Base-by-base conservation (phyloP, 2,797 vertebrate species). In the Naso thynnoides region DNA sequence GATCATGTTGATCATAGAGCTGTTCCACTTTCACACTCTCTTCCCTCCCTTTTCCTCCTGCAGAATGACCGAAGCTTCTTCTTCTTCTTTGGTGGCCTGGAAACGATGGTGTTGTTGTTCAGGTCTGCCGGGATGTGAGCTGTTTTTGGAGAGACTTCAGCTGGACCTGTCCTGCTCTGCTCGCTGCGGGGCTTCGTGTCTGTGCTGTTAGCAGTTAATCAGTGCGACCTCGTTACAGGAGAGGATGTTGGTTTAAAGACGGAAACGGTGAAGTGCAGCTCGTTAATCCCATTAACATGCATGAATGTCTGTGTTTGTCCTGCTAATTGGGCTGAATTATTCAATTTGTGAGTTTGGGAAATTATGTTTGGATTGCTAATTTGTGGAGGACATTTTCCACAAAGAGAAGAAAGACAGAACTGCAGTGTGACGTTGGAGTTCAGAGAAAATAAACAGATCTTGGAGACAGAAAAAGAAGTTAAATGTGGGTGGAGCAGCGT, bases 271-370 rank as follows among this genome's bases (percentile, higher is more conserved):
- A 82, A 89, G 85, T 79, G 82, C 75, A 65, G 75, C 76, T 88
- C 71, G 86, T 90, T 92, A 92, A 91, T 89, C 83, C 85, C 83
- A 85, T 91, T 90, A 89, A 83, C 76, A 41, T 85, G 82, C 75
- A 38, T 77, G 78, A 73, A 80, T 60, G 80, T 60, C 77, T 83
- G 80, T 91, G 91, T 93, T 93, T 91, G 85, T 84, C 71, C 78
- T 86, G 86, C 86, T 87, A 87, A 91, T 90, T 90, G 71, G 75
- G 64, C 64, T 16, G 54, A 92, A 91, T 93, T 88, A 91, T 92
- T 92, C 82, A 92, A 91, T 93, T 91, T 82, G 89, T 83, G 79
- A 60, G 24, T 88, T 92, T 88, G 84, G 79, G 84, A 77, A 72
- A 65, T 42, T 59, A 61, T 92, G 88, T 92, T 92, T 90, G 83